Evolutionary conservation across 1,140 invertebrate species (phyloP).

Genomic region (Leptopilina clavipes): DNA sequence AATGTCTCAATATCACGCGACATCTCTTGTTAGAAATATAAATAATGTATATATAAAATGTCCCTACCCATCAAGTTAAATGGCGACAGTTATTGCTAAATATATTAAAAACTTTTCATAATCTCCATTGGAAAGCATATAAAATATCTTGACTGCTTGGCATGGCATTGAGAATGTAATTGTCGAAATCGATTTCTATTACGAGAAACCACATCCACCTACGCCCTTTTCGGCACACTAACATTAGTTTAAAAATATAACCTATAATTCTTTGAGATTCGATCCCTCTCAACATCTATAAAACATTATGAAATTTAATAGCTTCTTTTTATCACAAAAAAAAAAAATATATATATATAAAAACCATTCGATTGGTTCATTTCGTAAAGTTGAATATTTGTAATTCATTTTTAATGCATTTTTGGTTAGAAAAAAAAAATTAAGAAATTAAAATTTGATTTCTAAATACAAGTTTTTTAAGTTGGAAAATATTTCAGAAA

Average conservation of each 20-base stretch:
- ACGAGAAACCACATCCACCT: constrained; percentile 10
- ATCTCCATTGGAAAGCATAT: constrained; percentile 6
- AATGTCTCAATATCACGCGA: neutral
- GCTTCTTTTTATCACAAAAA: neutral
- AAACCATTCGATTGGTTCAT: no score
- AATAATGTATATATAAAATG: neutral
- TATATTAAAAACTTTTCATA: constrained; percentile 13
- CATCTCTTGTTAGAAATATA: neutral
- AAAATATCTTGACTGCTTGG: neutral
- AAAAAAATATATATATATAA: no score
- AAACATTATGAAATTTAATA: neutral
- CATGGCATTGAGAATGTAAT: constrained; percentile 9
- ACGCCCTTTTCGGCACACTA: constrained; percentile 1
- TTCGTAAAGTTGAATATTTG: no score
- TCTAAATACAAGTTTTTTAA: no score
- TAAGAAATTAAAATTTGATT: no score
- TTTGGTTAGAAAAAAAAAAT: no score
- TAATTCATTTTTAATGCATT: no score
- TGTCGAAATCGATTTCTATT: constrained; percentile 13
- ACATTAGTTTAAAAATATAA: constrained; percentile 13
- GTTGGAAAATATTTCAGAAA: no score
- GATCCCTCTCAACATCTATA: neutral
- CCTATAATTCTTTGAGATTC: neutral
- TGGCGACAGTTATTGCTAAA: constrained; percentile 18
- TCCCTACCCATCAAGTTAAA: neutral